Conservation (phyloP, 2,888 invertebrate species). For the Trypoxylon attenuatum region DNA sequence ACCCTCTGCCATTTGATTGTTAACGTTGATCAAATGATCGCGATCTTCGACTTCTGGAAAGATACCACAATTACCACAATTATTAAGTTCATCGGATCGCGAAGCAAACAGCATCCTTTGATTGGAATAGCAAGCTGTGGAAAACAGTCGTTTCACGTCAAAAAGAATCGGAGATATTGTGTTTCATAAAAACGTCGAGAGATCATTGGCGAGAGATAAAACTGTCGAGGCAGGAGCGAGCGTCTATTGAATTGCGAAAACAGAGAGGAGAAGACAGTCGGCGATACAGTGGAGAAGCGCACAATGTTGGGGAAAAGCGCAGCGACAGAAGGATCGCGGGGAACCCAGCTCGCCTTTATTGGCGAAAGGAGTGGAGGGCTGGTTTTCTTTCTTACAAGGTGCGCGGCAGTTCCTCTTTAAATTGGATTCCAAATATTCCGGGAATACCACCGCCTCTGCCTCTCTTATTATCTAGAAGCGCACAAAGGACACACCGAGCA, state of each 20-base stretch:
- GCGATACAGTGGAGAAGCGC: constrained; percentile 3
- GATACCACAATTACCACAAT: too few relatives aligned
- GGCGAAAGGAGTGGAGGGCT: constrained; percentile 29
- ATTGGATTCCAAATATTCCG: constrained; percentile 41
- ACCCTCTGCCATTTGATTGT: not conserved
- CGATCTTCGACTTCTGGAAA: too few relatives aligned
- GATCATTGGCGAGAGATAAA: too few relatives aligned
- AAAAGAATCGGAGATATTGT: too few relatives aligned
- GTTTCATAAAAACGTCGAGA: too few relatives aligned
- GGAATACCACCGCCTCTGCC: constrained; percentile 6
- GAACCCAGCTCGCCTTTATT: constrained; percentile 50
- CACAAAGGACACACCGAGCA: not conserved
- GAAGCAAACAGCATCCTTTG: too few relatives aligned
- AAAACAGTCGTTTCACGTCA: too few relatives aligned
- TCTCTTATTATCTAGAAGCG: constrained; percentile 7
- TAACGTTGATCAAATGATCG: constrained; percentile 19
- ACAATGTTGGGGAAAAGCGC: constrained; percentile 15
- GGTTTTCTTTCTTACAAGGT: constrained; percentile 15
- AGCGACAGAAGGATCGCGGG: constrained; percentile 42
- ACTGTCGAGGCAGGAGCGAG: not conserved
- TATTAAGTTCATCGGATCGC: too few relatives aligned
- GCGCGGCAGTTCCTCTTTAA: constrained; percentile 31
- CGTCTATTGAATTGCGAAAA: not conserved
- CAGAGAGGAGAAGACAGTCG: not conserved
- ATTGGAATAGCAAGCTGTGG: too few relatives aligned